These are phyloP conservation scores for Sicus ferrugineus DNA, from an alignment of 2,888 invertebrate genomes.

Conservation along the genomic window DNA sequence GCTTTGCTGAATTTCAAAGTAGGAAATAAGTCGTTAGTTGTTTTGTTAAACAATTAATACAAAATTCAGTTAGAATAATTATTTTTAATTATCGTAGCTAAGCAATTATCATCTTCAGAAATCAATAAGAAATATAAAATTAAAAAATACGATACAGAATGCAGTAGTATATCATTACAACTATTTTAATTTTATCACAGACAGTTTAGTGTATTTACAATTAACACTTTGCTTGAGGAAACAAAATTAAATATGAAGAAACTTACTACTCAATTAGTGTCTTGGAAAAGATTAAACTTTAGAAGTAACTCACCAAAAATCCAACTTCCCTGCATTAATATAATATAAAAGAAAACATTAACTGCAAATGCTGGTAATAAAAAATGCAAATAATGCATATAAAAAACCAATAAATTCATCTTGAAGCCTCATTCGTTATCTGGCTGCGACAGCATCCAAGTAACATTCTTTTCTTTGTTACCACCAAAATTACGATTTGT, in stretches of 20 bases:
- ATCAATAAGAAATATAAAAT: constrained; percentile 31
- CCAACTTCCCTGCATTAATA: too few species aligned
- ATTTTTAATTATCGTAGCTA: too few species aligned
- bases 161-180: too few species aligned
- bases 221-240: constrained; percentile 33
- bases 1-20: too few species aligned
- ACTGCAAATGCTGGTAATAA: background rate
- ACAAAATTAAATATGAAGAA: constrained; percentile 10
- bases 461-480: constrained; percentile 54
- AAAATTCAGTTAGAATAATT: too few species aligned
- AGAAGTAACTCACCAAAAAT: too few species aligned
- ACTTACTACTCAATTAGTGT: background rate
- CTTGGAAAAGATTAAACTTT: too few species aligned
- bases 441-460: constrained; percentile 53
- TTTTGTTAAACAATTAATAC: too few species aligned
- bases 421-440: constrained; percentile 37
- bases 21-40: too few species aligned
- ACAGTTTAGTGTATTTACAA: constrained; percentile 40
- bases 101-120: background rate
- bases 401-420: background rate
- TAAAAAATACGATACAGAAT: too few species aligned
- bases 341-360: constrained; percentile 24
- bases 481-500: constrained; percentile 50
- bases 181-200: constrained; percentile 46
- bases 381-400: background rate